Percentiles rank a stretch among this genome's conserved stretches.
These are phyloP conservation scores for Taphrorychus bicolor DNA, from an alignment of 2,888 invertebrate genomes.

Conservation along the genomic window DNA sequence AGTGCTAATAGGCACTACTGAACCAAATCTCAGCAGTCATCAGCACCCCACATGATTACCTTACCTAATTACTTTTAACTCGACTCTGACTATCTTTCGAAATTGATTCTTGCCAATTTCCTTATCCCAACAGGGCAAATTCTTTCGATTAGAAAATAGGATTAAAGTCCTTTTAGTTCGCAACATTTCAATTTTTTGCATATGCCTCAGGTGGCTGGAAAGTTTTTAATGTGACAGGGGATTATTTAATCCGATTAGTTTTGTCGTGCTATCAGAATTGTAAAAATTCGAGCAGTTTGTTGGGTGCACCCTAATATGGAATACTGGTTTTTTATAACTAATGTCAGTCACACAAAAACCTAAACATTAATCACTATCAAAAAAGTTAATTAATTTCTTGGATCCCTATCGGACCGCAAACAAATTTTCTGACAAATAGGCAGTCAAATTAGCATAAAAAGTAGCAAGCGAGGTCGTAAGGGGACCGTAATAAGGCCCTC, in stretches of 20 bases:
- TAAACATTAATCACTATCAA: conserved; percentile 39
- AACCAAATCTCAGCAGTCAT: conserved; percentile 44
- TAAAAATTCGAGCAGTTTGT: no score
- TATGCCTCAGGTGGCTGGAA: not conserved
- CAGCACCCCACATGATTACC: conserved; percentile 45
- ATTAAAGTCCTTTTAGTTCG: not conserved
- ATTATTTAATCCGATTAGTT: conserved; percentile 1
- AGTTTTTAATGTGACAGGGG: not conserved
- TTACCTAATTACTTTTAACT: conserved; percentile 43
- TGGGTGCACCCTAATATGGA: no score
- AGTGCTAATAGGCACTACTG: conserved; percentile 45
- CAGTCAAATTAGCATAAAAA: conserved; percentile 48
- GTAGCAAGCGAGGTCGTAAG: conserved; percentile 45
- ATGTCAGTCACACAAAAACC: no score
- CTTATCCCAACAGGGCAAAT: conserved; percentile 31
- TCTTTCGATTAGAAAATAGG: conserved; percentile 1
- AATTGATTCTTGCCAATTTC: conserved; percentile 41
- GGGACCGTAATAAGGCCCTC: conserved; percentile 52
- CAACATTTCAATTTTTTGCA: not conserved
- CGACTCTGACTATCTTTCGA: conserved; percentile 35
- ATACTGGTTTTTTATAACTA: no score
- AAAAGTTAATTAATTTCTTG: conserved; percentile 35
- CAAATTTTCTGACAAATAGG: conserved; percentile 39
- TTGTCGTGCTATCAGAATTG: no score
- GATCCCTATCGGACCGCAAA: conserved; percentile 37